A percentile compares a stretch with the other conserved stretches of the same genome.
These are phyloP conservation scores for Archocentrus centrarchus DNA, from an alignment of 2,113 vertebrate species.

Conservation along the genomic window DNA sequence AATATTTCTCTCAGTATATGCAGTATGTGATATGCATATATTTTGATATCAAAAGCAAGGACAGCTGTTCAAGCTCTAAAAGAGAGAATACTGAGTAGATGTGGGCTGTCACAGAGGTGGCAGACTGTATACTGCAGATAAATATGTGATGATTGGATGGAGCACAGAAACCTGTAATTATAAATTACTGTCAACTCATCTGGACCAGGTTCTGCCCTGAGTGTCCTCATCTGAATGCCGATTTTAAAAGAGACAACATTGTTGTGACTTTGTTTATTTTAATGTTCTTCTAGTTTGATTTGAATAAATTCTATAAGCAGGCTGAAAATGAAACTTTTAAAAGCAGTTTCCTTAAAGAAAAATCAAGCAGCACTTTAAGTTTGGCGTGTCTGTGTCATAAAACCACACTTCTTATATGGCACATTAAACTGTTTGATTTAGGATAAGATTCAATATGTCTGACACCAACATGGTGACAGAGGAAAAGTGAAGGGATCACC, in stretches of 20 bases:
- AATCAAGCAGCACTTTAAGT: background rate
- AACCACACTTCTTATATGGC: background rate
- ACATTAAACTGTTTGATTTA: background rate
- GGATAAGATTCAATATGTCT: background rate
- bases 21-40: conserved; percentile 22
- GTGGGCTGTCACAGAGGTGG: conserved; percentile 36
- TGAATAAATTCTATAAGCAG: background rate
- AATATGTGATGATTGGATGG: conserved; percentile 54
- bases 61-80: conserved; percentile 42
- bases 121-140: conserved; percentile 25
- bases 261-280: background rate
- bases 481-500: background rate
- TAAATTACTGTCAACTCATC: conserved; percentile 35
- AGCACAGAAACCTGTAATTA: conserved; percentile 36
- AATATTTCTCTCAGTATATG: conserved; percentile 7
- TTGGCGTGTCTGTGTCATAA: background rate
- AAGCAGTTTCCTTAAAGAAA: background rate
- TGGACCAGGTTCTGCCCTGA: background rate
- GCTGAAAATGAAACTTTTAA: background rate
- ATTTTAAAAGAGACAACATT: background rate
- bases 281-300: background rate
- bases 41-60: conserved; percentile 29
- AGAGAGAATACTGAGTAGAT: conserved; percentile 49
- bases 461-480: background rate
- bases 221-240: conserved; percentile 10